Conservation (phyloP, 1,140 invertebrate species). For the Physella acuta region DNA sequence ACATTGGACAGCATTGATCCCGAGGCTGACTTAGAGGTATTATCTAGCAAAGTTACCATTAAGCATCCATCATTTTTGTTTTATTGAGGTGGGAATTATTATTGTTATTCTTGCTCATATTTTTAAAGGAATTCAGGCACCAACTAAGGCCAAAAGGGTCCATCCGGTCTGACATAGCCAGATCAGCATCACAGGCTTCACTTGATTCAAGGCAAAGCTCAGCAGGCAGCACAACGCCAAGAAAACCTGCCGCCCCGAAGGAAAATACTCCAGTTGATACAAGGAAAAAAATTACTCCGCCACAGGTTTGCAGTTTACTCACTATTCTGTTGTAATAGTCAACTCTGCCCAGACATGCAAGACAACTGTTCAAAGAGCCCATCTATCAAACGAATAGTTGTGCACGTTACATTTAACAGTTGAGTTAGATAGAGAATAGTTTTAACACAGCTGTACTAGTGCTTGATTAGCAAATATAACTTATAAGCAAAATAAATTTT, state of each 20-base stretch:
- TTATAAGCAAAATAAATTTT: too few species aligned
- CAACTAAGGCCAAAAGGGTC: slow-evolving; percentile 34
- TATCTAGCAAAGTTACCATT: neutral
- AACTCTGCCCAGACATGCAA: too few species aligned
- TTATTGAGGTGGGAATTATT: neutral
- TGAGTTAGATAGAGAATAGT: too few species aligned
- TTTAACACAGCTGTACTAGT: too few species aligned
- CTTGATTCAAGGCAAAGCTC: slow-evolving; percentile 31
- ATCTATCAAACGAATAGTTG: too few species aligned
- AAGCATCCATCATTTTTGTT: neutral
- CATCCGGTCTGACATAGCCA: slow-evolving; percentile 41
- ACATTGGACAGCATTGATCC: slow-evolving; percentile 44
- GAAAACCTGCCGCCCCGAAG: slow-evolving; percentile 15
- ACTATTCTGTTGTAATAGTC: neutral
- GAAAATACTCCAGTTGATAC: slow-evolving; percentile 8
- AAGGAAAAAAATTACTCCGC: neutral
- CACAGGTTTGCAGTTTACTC: neutral
- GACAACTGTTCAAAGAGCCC: too few species aligned
- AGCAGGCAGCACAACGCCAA: slow-evolving; percentile 19
- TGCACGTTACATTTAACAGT: too few species aligned
- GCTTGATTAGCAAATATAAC: too few species aligned
- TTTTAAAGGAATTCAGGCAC: slow-evolving; percentile 28
- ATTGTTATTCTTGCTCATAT: neutral
- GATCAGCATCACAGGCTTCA: slow-evolving; percentile 42
- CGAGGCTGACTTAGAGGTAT: slow-evolving; percentile 52